phyloP scores from a whole-genome alignment of 2,888 invertebrate genomes.

The Drosophila meridiana region DNA sequence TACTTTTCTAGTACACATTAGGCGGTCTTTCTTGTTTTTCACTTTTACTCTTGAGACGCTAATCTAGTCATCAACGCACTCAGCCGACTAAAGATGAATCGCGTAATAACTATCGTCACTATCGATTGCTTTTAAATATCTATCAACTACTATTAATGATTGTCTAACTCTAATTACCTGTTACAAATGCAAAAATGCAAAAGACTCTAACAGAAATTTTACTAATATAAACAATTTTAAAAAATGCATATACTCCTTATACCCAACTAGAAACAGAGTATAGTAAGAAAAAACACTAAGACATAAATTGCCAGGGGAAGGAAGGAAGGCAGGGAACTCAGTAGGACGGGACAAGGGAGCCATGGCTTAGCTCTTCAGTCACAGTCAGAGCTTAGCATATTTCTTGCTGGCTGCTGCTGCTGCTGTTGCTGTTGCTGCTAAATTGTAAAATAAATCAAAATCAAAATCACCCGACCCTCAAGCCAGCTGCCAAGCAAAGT shows the following conservation, averaged over 20 bases:
- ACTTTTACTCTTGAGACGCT: too few species aligned
- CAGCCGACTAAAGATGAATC: too few species aligned
- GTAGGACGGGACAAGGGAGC: background rate
- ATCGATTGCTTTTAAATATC: too few species aligned
- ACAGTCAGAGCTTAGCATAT: conserved; percentile 57
- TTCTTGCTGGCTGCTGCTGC: conserved; percentile 51
- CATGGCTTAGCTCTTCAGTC: conserved; percentile 27
- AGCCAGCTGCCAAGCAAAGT: conserved; percentile 68
- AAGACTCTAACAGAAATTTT: background rate
- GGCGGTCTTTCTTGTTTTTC: too few species aligned
- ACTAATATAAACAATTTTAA: background rate
- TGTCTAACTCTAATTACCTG: too few species aligned
- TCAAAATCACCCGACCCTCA: conserved; percentile 48
- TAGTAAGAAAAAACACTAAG: conserved; percentile 2
- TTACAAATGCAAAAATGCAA: background rate
- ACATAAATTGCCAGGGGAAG: background rate
- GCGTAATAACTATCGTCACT: too few species aligned
- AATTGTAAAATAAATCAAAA: conserved; percentile 79
- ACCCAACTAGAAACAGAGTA: background rate
- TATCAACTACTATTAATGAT: too few species aligned
- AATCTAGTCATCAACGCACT: too few species aligned
- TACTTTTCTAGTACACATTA: background rate
- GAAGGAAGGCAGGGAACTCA: background rate
- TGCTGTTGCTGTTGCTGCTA: conserved; percentile 63
- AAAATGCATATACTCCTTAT: background rate